Base-by-base conservation (phyloP, 2,797 vertebrate genomes). In the Pipistrellus kuhlii region DNA sequence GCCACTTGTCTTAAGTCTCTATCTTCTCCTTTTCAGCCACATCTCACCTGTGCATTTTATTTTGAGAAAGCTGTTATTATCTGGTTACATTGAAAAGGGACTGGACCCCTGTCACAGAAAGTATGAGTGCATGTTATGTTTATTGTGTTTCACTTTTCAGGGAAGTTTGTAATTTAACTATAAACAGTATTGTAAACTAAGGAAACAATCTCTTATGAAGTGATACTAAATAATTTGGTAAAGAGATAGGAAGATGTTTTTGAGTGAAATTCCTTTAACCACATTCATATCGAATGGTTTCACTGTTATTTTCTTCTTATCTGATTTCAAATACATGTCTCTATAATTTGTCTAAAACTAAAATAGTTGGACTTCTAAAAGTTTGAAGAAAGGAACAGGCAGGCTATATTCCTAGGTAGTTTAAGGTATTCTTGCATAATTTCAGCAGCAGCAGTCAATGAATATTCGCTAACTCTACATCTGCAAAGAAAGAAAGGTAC, bases 161-260 rank as follows among this genome's bases (percentile, higher is more conserved):
- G 25, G 6, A 57, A 77, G 76, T 86, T 91, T 95, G 13, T 75
- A 88, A 5, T 86, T 78, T 93, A 77, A 82, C 25, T 85, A 76
- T 14, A 59, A 71, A 51, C 9, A 66, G 5, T 71, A 5, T 20
- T 90, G 10, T 86, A 88, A 92, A 8, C 35, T 88, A 30, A 95
- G 64, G 12, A n/a, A 71, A 30, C 1, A 20, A 41, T 88, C 77
- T 88, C 44, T 80, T 83, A 69, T 57, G 41, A 7, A 68, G 25
- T 20, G 32, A 66, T 53, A 48, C 17, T 30, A 80, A 15, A 69
- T 53, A 41, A 83, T 80, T 85, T 83, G 41, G 4, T 76, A 78
- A 83, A 85, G 23, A 69, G 25, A 59, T 4, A 53, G 18, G 12
- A 0, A 69, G 41, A 64, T 82, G 8, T 78, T 93, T 93, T 75